Conservation (phyloP, 1,140 invertebrate genomes). For the Phortica variegata region DNA sequence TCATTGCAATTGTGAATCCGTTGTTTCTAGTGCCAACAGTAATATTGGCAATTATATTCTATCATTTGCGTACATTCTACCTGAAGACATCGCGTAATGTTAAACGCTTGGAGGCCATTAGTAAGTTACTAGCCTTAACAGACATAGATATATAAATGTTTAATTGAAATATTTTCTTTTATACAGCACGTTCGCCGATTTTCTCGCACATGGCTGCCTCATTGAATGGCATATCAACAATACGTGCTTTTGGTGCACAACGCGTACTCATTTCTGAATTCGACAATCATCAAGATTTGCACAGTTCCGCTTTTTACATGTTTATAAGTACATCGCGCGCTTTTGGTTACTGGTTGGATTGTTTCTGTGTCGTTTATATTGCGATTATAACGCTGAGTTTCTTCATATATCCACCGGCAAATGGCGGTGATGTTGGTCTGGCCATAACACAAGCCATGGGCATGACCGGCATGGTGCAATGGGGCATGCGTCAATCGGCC, state of each 20-base stretch:
- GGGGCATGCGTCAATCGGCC: conserved; percentile 79
- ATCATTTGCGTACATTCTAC: conserved; percentile 75
- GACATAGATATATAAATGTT: not conserved
- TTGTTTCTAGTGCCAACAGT: conserved; percentile 73
- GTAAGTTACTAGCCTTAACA: conserved; percentile 62
- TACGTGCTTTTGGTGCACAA: conserved; percentile 81
- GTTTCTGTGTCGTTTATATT: conserved; percentile 74
- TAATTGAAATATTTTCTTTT: not conserved
- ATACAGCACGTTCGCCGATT: conserved; percentile 74
- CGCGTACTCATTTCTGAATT: conserved; percentile 77
- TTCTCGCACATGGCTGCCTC: conserved; percentile 87
- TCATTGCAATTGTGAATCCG: conserved; percentile 76
- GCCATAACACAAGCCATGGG: conserved; percentile 79
- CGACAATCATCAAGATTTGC: conserved; percentile 74
- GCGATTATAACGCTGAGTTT: conserved; percentile 70
- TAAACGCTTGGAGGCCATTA: conserved; percentile 85
- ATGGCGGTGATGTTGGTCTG: conserved; percentile 75
- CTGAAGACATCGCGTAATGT: conserved; percentile 79
- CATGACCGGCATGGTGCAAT: conserved; percentile 81
- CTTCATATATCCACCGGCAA: conserved; percentile 63
- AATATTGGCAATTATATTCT: conserved; percentile 72
- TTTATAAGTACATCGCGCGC: conserved; percentile 66
- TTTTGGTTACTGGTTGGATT: conserved; percentile 78
- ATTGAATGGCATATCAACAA: conserved; percentile 84
- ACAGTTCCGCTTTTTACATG: conserved; percentile 67